Conservation (phyloP, 2,888 invertebrate species). For the Ceratothoa steindachneri region DNA sequence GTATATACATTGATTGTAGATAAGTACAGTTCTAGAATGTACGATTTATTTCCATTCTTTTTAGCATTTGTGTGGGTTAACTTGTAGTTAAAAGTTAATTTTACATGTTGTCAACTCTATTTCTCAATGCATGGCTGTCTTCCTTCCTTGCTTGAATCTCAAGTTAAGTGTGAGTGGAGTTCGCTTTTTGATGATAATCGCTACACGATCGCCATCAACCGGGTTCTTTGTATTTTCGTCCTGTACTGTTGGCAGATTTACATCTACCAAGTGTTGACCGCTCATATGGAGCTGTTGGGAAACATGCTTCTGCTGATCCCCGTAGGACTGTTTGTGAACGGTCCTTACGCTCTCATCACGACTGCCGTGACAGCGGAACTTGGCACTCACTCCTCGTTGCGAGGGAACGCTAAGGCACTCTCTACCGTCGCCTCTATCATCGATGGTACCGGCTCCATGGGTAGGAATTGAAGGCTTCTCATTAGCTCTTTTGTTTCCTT, state of each 20-base stretch:
- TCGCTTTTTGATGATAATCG: no score
- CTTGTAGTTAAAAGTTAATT: no score
- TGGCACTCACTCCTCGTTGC: constrained; percentile 63
- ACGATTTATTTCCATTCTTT: no score
- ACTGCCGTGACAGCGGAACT: constrained; percentile 93
- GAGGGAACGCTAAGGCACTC: constrained; percentile 79
- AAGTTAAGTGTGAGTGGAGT: no score
- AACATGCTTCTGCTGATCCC: constrained; percentile 68
- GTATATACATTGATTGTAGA: no score
- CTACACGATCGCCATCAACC: no score
- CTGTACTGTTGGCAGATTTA: constrained; percentile 50
- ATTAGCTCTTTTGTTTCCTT: not conserved
- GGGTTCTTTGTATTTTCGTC: no score
- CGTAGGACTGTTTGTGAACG: constrained; percentile 83
- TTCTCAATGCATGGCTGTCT: no score
- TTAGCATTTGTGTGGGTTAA: no score
- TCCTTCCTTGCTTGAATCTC: no score
- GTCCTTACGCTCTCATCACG: constrained; percentile 92
- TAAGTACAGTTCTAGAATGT: no score
- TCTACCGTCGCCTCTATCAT: constrained; percentile 98
- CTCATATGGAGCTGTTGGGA: constrained; percentile 56
- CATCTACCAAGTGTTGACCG: constrained; percentile 66
- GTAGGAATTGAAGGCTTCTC: constrained; percentile 53
- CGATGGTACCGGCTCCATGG: constrained; percentile 90
- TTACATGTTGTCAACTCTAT: no score